Base-by-base conservation (phyloP, 2,113 vertebrate species). In the Corythornis vintsioides region DNA sequence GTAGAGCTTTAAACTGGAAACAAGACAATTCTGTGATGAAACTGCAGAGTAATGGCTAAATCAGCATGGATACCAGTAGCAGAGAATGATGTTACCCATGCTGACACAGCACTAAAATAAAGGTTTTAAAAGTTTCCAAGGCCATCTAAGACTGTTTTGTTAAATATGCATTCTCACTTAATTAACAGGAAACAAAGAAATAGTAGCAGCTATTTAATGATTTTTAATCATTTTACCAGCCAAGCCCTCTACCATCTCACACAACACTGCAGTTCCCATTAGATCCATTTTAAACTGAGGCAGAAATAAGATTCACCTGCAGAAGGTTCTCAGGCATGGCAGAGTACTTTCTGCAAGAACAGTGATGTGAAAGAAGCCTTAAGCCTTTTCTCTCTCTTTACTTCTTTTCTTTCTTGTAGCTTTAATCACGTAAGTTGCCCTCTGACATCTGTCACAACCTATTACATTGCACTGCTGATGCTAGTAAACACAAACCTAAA, bases 361-460 rank as follows among this genome's bases (percentile, higher is more conserved):
- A 69, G 3, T 25, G 35, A 87, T 2, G 1, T 60, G n/a, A 60
- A 87, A 81, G 47, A 87, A 86, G 42, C 10, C 22, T 73, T 86
- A 80, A 76, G 10, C 20, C 14, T 61, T 70, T 89, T 83, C 29
- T 53, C 20, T 65, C 38, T 66, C 47, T 7, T 52, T 70, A 69
- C 11, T 13, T 57, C 52, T 76, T 67, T 71, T 43, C 57, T 69
- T 85, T 88, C 55, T 11, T 77, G 60, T 40, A 80, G 47, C 55
- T 93, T 93, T 90, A 86, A 88, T 65, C 77, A 57, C 9, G 4
- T 38, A 89, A 84, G 50, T 38, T 90, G 74, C 47, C 63, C 77
- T 90, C 71, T 89, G 77, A 92, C 77, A 92, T 52, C 80, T 94
- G 86, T 77, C 83, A 90, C 50, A 95, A 78, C 11, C 29, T 78